Conservation (phyloP, 2,797 vertebrate genomes). For the Smutsia temminckii region DNA sequence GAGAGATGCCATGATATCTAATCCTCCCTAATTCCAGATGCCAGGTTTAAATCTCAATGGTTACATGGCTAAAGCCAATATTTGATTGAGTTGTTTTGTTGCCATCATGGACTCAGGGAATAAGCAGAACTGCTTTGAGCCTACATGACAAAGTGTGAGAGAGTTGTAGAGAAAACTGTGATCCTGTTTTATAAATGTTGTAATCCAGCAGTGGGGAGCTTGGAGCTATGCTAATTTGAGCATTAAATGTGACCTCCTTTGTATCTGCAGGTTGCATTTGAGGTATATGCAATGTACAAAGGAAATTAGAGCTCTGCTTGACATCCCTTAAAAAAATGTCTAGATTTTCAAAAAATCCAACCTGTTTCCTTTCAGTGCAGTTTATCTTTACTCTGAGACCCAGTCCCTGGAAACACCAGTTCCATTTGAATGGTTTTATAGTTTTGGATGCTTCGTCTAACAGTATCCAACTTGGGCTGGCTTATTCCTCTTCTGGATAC, state of each 20-base stretch:
- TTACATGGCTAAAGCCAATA: conserved; percentile 9
- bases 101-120: not conserved
- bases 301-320: conserved; percentile 6
- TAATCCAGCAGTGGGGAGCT: conserved; percentile 58
- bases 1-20: not conserved
- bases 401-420: not conserved
- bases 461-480: not conserved
- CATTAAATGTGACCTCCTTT: conserved; percentile 56
- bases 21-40: conserved; percentile 18
- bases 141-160: conserved; percentile 50
- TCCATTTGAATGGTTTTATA: not conserved
- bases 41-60: conserved; percentile 26
- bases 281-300: not conserved
- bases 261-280: not conserved
- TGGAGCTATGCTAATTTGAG: conserved; percentile 31
- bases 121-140: conserved; percentile 34
- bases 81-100: conserved; percentile 52
- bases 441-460: not conserved
- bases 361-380: not conserved
- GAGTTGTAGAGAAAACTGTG: conserved; percentile 38
- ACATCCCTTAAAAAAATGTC: conserved; percentile 35
- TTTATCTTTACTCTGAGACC: conserved; percentile 44
- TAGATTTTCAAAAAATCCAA: conserved; percentile 13
- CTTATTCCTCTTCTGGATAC: not conserved
- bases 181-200: conserved; percentile 51